Evolutionary conservation across 2,113 vertebrate genomes (phyloP), one percentile per base, ranked within the genome.

Genomic region (Delphinapterus leucas): DNA sequence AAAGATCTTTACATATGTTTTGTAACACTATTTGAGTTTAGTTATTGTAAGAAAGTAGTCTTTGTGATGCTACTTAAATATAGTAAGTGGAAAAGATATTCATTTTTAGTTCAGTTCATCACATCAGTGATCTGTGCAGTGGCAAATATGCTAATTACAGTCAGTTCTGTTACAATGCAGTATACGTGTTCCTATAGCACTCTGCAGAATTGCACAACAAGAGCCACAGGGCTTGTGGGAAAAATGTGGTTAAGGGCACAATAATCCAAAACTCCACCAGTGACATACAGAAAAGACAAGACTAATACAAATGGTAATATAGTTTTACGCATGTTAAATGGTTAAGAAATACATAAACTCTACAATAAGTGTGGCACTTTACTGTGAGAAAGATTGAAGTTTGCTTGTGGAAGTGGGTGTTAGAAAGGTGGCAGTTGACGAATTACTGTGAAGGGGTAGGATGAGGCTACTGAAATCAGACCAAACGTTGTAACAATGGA

Each of bases 51-150:
- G 53, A 33, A 92, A 83, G 15, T 68, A 77, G 63, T 58, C 14
- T 90, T 94, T 93, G 28, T 77, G 67, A 58, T 92, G 18, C n/a
- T 44, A 79, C 9, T 49, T 93, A 55, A 92, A 94, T 60, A 76
- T 0, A 85, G 17, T 55, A 79, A 88, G 33, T 92, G 15, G 53
- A 71, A 96, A 95, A 44, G 47, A 70, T 33, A 82, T 21, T 92
- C 26, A 38, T 70, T 84, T 74, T 83, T 76, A 58, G 36, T 53
- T 79, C 4, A 33, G 15, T 38, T 89, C 63, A 38, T 25, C 33
- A 85, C 13, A n/a, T 83, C 4, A n/a, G 3, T 14, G 8, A 80
- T 74, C 33, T 71, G 49, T 47, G 4, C 18, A 18, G 20, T 55
- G 25, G 25, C 38, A 88, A 26, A 18, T 82, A 17, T 17, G 13